Base-by-base conservation (phyloP, 2,888 invertebrate genomes). In the Amphipoea oculea region DNA sequence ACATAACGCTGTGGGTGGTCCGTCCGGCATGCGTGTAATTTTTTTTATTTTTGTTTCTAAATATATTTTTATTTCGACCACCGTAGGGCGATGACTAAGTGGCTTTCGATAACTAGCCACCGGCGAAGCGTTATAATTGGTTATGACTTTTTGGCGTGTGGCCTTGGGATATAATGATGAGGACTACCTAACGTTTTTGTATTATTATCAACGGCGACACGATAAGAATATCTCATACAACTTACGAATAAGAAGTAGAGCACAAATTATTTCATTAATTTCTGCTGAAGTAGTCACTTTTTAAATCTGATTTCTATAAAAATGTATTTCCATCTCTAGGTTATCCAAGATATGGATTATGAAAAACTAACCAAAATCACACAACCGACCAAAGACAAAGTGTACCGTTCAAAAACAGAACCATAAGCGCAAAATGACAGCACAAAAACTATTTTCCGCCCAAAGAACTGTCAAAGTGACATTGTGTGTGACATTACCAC, bases 1-100 rank as follows among this genome's bases (percentile, higher is more conserved):
- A 96, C 94, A 92, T 93, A 93, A 92, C 95, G 89, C 88, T 93
- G 95, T 96, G 96, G 96, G 96, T 96, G 96, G 96, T 96, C 96
- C 90, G 92, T 88, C 87, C 86, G 90, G 92, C 92, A 91, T 92
- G 92, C 91, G 91, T 92, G 92, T 91, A 87, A 74, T 92, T 93
- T 92, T 89, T 92, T 93, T 94, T 92, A 91, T 91, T 91, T 92
- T 92, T 92, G 91, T 92, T 91, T 92, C 92, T 92, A 92, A 92
- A 92, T 91, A 89, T 94, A 92, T 92, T 90, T 92, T 92, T 92
- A 90, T 91, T 90, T 92, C 89, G 90, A 91, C 91, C 92, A 92
- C 93, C 93, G 92, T 93, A 93, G 92, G 91, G 91, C 94, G 95
- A 94, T 95, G 95, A 95, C 95, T 95, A 96, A 95, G 94, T 92